Base-by-base conservation (phyloP, 2,888 invertebrate genomes). In the Mechanitis messenoides region DNA sequence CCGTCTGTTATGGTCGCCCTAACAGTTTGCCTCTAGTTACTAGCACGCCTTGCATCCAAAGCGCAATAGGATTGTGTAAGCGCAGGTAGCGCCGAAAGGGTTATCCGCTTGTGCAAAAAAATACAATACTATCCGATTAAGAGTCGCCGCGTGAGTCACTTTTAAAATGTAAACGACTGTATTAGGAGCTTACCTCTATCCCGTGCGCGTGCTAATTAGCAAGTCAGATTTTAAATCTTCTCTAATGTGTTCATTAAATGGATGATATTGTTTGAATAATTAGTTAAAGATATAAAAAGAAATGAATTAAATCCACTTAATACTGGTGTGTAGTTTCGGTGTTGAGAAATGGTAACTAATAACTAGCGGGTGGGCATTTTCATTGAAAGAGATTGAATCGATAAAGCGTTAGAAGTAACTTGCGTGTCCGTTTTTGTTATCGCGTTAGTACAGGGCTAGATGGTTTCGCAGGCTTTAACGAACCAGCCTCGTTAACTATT, bases 51-150 rank as follows among this genome's bases (percentile, higher is more conserved):
- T 20, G 20, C 20, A 20, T 20, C 20, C 20, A 20, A 20, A 20
- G 20, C 20, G 20, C 20, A 20, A 20, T 20, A 20, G 20, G 20
- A 20, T 20, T 20, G 72, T 62, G 55, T 64, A 61, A 64, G 70
- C 74, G 82, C 89, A 90, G 89, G 89, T 90, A 90, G 85, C 78
- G 65, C 62, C 68, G 72, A 76, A 83, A 83, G 87, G 89, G 89
- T 90, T 89, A 90, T 90, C 89, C 89, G 88, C 89, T 90, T 88
- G 89, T 85, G 85, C 85, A 88, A 87, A 88, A 87, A 84, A 79
- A 65, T 68, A 70, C 71, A 74, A 66, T 73, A 75, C 83, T 81
- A 89, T 87, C 89, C 88, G 90, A 89, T 90, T 89, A 89, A 85
- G 89, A 86, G 88, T 82, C 73, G 75, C 78, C 74, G 81, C 53